Base-by-base conservation (phyloP, 1,140 invertebrate species). In the Listronotus bonariensis region DNA sequence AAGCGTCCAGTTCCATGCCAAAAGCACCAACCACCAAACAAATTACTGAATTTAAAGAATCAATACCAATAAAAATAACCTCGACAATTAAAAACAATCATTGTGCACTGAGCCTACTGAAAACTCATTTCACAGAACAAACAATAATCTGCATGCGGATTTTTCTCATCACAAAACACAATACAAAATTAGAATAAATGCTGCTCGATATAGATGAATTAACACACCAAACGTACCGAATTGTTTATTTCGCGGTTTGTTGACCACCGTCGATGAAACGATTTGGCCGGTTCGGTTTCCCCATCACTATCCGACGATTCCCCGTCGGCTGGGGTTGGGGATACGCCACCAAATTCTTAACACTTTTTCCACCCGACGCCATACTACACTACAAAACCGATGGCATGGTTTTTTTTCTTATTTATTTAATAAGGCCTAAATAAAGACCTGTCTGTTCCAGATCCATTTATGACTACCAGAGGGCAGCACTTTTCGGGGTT, bases 261-360 rank as follows among this genome's bases (percentile, higher is more conserved):
- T 53, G 87, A 88, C 70, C 88, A 81, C 70, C 85, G 82, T 74
- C 86, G 80, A 71, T 86, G 85, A 76, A 88, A 88, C 62, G 84
- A 84, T 76, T 78, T 83, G 38, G 85, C 85, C 64, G 86, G 86
- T 73, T 87, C 86, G 15, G 83, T 82, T 77, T 89, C 87, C 61
- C 82, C 84, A 77, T 89, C 87, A 72, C 86, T 88, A 71, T 88
- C 87, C 12, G 86, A 86, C 45, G 83, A 84, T 63, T 85, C 84
- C 54, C 84, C 82, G n/a, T 69, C 72, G 42, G 64, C 70, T 12
- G 69, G 70, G 32, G 70, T 72, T 48, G 76, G 73, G 40, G 74
- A 75, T 57, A 67, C 71, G 45, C 70, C 65, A 55, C 66, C 66
- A 74, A 69, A 69, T 70, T 70, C 60, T 74, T 77, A 17, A 58